Evolutionary conservation across 2,888 invertebrate species (phyloP).

Genomic region (Digitonthophagus gazella): DNA sequence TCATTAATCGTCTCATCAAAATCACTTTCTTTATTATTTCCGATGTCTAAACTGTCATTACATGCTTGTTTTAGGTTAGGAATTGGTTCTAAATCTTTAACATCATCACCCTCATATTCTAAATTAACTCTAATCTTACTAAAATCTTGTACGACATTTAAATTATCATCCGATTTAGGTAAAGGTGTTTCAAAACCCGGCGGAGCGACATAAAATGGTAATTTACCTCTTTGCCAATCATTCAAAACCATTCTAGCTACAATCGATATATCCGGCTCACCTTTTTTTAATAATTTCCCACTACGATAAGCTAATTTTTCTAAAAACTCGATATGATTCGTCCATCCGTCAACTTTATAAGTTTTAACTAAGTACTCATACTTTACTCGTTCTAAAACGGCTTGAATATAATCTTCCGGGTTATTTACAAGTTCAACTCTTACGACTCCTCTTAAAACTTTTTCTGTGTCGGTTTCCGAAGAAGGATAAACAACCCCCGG

Average conservation of each 20-base stretch:
- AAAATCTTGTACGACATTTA: slow-evolving; percentile 75
- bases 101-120: slow-evolving; percentile 52
- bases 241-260: slow-evolving; percentile 94
- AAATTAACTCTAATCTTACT: slow-evolving; percentile 72
- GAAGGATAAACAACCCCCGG: slow-evolving; percentile 98
- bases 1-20: slow-evolving; percentile 43
- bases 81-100: slow-evolving; percentile 58
- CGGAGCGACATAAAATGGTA: slow-evolving; percentile 92
- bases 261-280: slow-evolving; percentile 90
- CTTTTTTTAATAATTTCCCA: slow-evolving; percentile 92
- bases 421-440: slow-evolving; percentile 90
- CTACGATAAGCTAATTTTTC: slow-evolving; percentile 83
- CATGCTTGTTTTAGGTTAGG: slow-evolving; percentile 40
- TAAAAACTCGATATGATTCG: slow-evolving; percentile 80
- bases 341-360: slow-evolving; percentile 84
- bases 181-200: slow-evolving; percentile 75
- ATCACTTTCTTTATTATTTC: slow-evolving; percentile 51
- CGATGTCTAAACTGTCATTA: too few species aligned
- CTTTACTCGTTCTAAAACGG: slow-evolving; percentile 83
- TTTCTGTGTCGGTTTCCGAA: slow-evolving; percentile 91
- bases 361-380: slow-evolving; percentile 87
- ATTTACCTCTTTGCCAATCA: slow-evolving; percentile 97
- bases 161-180: slow-evolving; percentile 47
- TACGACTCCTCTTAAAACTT: slow-evolving; percentile 96
- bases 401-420: slow-evolving; percentile 92